A percentile compares a stretch with the other conserved stretches of the same genome.
phyloP scores from a whole-genome alignment of 2,888 invertebrate species.

The Tuberolachnus salignus region DNA sequence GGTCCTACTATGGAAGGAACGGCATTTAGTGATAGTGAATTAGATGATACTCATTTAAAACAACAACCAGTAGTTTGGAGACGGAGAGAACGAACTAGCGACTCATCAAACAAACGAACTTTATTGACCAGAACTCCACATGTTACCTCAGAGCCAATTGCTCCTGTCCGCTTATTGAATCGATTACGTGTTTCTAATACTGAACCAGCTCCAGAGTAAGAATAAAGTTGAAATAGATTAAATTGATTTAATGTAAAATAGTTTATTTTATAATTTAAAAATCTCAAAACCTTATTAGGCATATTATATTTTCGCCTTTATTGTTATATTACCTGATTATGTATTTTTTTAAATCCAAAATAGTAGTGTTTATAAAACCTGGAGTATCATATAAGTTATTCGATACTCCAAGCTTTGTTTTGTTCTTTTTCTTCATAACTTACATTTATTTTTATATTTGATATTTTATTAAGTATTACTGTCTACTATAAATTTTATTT shows the following conservation, averaged over 20 bases:
- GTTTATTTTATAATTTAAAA: too few species aligned
- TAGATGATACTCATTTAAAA: conserved; percentile 61
- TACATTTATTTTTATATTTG: too few species aligned
- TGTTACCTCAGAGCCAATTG: conserved; percentile 58
- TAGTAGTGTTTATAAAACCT: too few species aligned
- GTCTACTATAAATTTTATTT: background rate
- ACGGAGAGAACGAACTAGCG: conserved; percentile 53
- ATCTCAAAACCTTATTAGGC: too few species aligned
- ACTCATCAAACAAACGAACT: conserved; percentile 55
- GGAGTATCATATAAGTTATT: too few species aligned
- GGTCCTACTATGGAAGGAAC: conserved; percentile 60
- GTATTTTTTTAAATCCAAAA: too few species aligned
- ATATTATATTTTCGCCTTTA: too few species aligned
- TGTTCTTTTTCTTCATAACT: too few species aligned
- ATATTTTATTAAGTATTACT: too few species aligned
- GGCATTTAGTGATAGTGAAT: conserved; percentile 65
- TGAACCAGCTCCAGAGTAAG: conserved; percentile 51
- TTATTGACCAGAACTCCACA: conserved; percentile 56
- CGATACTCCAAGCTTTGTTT: too few species aligned
- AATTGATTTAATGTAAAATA: too few species aligned
- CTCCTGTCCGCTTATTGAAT: conserved; percentile 55
- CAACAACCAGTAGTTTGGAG: conserved; percentile 57
- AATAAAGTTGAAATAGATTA: background rate
- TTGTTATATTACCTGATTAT: too few species aligned
- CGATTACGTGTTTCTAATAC: conserved; percentile 47